phyloP scores from a whole-genome alignment of 2,888 invertebrate genomes.

The Lithophane leautieri region DNA sequence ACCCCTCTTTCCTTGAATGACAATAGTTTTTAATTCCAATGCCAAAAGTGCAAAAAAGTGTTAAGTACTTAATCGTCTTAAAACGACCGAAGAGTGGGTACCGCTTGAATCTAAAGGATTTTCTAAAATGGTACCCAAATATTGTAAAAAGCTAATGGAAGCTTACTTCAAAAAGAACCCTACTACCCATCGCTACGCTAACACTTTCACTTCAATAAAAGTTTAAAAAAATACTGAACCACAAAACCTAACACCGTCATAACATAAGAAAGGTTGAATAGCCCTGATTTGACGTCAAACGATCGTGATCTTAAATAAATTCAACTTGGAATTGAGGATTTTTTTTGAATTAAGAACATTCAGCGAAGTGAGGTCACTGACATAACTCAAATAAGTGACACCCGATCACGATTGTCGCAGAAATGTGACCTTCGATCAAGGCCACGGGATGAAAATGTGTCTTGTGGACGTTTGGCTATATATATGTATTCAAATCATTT shows the following conservation, averaged over 20 bases:
- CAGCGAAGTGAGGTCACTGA: slow-evolving; percentile 54
- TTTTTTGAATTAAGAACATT: slow-evolving; percentile 50
- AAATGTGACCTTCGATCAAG: slow-evolving; percentile 50
- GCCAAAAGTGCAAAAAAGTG: too few relatives aligned
- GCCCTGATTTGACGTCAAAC: slow-evolving; percentile 38
- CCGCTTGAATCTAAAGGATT: background rate
- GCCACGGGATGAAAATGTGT: slow-evolving; percentile 22
- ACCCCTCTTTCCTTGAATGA: background rate
- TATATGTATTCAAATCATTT: background rate
- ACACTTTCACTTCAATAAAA: slow-evolving; percentile 20
- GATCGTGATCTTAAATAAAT: slow-evolving; percentile 51
- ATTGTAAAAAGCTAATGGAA: slow-evolving; percentile 11
- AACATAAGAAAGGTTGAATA: slow-evolving; percentile 23
- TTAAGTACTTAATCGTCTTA: background rate
- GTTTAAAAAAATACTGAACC: background rate
- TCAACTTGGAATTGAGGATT: slow-evolving; percentile 47
- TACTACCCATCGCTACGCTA: background rate
- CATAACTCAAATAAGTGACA: slow-evolving; percentile 55
- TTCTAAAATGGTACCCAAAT: background rate
- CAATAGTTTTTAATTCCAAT: background rate
- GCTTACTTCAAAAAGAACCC: slow-evolving; percentile 2
- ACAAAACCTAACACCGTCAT: background rate
- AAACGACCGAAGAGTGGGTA: background rate
- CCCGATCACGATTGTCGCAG: slow-evolving; percentile 34
- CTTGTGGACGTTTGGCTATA: background rate